These are phyloP conservation scores for Tigriopus japonicus DNA, from an alignment of 1,140 invertebrate species.

Conservation along the genomic window DNA sequence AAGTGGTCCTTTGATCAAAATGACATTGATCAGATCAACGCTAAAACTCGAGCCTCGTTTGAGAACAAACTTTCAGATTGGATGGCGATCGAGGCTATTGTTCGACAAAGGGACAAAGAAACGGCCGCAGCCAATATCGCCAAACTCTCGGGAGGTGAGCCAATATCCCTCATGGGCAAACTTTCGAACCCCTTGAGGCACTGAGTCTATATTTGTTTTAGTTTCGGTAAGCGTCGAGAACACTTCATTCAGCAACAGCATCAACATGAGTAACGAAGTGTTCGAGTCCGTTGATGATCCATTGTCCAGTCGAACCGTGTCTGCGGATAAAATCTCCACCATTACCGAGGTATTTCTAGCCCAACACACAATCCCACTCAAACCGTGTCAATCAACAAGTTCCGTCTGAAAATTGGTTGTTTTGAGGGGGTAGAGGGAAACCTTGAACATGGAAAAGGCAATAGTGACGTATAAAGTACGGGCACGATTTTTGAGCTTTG, in stretches of 20 bases:
- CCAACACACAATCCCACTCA: neutral
- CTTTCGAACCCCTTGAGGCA: no score
- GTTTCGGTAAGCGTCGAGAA: no score
- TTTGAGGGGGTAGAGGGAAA: no score
- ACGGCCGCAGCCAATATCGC: constrained; percentile 38
- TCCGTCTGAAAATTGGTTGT: no score
- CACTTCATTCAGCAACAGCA: neutral
- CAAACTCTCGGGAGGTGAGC: constrained; percentile 16
- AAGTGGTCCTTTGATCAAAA: constrained; percentile 50
- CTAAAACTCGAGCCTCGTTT: constrained; percentile 44
- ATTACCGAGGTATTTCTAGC: neutral
- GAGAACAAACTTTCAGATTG: constrained; percentile 84
- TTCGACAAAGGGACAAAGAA: constrained; percentile 59
- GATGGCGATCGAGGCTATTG: constrained; percentile 79
- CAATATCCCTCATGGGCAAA: neutral
- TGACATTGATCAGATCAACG: constrained; percentile 45
- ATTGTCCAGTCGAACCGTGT: neutral
- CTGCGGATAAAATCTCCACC: neutral
- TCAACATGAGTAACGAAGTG: neutral
- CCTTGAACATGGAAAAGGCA: no score
- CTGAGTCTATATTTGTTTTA: no score
- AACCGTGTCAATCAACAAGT: neutral
- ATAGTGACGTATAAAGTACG: no score
- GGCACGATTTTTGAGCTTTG: no score
- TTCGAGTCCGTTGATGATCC: neutral